These are phyloP conservation scores for Homarus gammarus DNA, from an alignment of 2,888 invertebrate genomes.

Conservation along the genomic window DNA sequence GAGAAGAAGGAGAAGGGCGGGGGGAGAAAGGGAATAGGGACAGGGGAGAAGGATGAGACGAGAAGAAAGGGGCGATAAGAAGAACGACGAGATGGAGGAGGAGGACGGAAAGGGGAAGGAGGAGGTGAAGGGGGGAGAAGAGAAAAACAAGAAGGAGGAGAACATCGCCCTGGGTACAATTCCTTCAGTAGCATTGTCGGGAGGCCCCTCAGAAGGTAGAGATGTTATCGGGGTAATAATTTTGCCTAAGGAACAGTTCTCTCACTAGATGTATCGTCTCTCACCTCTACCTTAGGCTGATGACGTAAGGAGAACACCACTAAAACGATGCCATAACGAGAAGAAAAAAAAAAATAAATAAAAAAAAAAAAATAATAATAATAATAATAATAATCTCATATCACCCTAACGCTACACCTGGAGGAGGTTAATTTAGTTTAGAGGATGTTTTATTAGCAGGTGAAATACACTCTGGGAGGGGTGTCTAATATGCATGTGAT, in stretches of 20 bases:
- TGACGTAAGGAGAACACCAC: no score
- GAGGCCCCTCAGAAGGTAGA: not conserved
- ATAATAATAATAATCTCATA: no score
- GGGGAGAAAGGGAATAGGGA: not conserved
- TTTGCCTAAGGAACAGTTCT: not conserved
- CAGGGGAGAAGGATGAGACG: not conserved
- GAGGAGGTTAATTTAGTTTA: no score
- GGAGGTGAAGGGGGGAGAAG: not conserved
- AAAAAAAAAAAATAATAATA: no score
- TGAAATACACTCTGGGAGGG: no score
- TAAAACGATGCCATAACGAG: no score
- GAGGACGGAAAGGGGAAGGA: not conserved
- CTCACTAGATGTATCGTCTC: not conserved
- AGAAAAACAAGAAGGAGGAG: not conserved
- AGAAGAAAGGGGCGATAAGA: not conserved
- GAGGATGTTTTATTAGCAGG: no score
- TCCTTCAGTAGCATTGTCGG: conserved; percentile 5
- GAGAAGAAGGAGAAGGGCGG: not conserved
- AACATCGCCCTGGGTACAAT: conserved; percentile 7
- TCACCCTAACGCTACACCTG: no score
- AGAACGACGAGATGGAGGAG: not conserved
- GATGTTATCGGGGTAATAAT: not conserved
- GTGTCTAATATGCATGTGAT: no score
- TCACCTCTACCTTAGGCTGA: no score
- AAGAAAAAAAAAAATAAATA: no score